These are phyloP conservation scores for Amphipyra tragopoginis DNA, from an alignment of 2,888 invertebrate genomes.

Conservation along the genomic window DNA sequence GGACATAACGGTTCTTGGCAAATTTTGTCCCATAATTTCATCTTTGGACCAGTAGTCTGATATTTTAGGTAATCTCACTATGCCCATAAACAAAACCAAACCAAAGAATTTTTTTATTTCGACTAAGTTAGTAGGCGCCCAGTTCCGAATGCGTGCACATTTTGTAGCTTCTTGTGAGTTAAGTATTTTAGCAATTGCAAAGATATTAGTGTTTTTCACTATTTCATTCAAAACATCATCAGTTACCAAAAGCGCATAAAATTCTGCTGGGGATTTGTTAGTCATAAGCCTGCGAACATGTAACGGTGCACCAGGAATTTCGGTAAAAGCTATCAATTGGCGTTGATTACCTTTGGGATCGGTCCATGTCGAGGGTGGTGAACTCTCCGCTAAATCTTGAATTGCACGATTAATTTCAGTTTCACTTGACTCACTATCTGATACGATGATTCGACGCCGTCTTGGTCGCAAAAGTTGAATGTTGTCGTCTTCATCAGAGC, in stretches of 20 bases:
- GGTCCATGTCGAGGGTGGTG: conserved; percentile 33
- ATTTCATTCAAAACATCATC: conserved; percentile 40
- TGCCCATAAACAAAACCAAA: conserved; percentile 62
- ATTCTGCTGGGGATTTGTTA: conserved; percentile 26
- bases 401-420: conserved; percentile 10
- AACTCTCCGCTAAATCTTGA: conserved; percentile 20
- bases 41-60: conserved; percentile 62
- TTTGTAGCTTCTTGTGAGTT: conserved; percentile 18
- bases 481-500: conserved; percentile 26
- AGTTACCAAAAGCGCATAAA: conserved; percentile 9
- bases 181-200: conserved; percentile 39
- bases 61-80: conserved; percentile 59
- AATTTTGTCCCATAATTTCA: conserved; percentile 46
- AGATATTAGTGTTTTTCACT: conserved; percentile 42
- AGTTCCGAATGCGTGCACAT: conserved; percentile 37
- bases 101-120: conserved; percentile 62
- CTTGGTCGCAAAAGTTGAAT: conserved; percentile 12
- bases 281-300: conserved; percentile 14
- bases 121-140: conserved; percentile 50
- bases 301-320: conserved; percentile 14
- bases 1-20: too few relatives aligned
- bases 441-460: conserved; percentile 2
- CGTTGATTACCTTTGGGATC: conserved; percentile 36
- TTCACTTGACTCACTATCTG: too few relatives aligned
- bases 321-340: conserved; percentile 38